Conservation (phyloP, 2,797 vertebrate species). For the Microctenopoma lineatum region DNA sequence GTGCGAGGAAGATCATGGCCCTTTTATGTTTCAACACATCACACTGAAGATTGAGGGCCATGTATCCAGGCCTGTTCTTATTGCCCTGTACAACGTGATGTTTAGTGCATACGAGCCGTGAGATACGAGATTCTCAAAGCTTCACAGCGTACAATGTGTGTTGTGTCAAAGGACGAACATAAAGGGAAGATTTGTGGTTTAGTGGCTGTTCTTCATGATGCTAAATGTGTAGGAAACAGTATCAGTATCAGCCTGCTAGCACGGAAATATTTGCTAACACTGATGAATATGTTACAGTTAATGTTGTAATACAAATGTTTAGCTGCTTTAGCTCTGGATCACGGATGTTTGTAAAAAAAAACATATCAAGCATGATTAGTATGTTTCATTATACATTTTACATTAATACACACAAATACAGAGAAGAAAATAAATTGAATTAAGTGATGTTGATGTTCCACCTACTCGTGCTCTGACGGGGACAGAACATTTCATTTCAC, state of each 20-base stretch:
- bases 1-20: slow-evolving; percentile 52
- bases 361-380: too few relatives aligned
- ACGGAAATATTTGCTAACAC: too few relatives aligned
- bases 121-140: slow-evolving; percentile 29
- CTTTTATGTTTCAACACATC: slow-evolving; percentile 59
- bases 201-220: slow-evolving; percentile 6
- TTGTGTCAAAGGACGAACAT: not conserved
- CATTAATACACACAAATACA: not conserved
- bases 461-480: slow-evolving; percentile 13
- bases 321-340: too few relatives aligned
- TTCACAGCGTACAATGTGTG: not conserved
- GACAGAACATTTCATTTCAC: slow-evolving; percentile 10
- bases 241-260: too few relatives aligned
- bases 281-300: too few relatives aligned
- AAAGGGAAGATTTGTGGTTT: slow-evolving; percentile 7
- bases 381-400: not conserved
- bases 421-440: not conserved
- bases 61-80: slow-evolving; percentile 25
- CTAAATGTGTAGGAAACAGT: not conserved
- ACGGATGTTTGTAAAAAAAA: too few relatives aligned
- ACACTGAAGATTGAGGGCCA: slow-evolving; percentile 37
- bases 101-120: slow-evolving; percentile 34
- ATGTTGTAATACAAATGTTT: too few relatives aligned
- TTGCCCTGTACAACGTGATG: slow-evolving; percentile 40
- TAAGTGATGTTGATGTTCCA: not conserved